Evolutionary conservation across 2,888 invertebrate genomes (phyloP).

Genomic region (Eilema caniola): DNA sequence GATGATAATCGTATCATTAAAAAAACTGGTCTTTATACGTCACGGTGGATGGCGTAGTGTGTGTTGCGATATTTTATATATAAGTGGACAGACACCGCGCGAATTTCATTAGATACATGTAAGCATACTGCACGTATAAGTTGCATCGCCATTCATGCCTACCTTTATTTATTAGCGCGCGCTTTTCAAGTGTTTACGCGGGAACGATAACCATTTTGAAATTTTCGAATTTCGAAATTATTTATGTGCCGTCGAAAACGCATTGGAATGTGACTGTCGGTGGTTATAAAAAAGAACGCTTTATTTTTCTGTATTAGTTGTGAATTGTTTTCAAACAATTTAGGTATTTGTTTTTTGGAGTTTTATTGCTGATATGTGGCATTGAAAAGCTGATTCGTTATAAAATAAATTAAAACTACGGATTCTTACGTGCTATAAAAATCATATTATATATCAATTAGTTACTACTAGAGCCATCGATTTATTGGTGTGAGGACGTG

Average conservation of each 20-base stretch:
- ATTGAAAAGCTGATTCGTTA: constrained; percentile 36
- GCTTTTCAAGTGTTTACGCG: constrained; percentile 31
- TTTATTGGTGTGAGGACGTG: constrained; percentile 38
- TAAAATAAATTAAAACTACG: constrained; percentile 23
- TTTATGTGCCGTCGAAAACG: constrained; percentile 9
- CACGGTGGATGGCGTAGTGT: constrained; percentile 27
- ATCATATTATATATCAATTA: constrained; percentile 49
- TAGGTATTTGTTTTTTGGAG: constrained; percentile 9
- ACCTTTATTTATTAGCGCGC: constrained; percentile 43
- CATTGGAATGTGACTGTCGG: constrained; percentile 33
- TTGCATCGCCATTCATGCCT: constrained; percentile 40
- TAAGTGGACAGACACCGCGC: constrained; percentile 41
- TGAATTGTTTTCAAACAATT: constrained; percentile 2
- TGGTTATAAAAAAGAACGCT: background rate
- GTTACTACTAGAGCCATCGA: constrained; percentile 37
- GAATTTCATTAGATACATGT: constrained; percentile 49
- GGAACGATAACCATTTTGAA: constrained; percentile 11
- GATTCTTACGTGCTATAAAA: constrained; percentile 49
- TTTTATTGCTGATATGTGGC: constrained; percentile 28
- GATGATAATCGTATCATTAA: constrained; percentile 15
- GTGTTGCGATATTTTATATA: constrained; percentile 60
- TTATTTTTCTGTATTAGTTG: background rate
- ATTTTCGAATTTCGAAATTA: constrained; percentile 16
- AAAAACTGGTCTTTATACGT: constrained; percentile 47
- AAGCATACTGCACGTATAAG: constrained; percentile 33